Conservation (phyloP, 2,113 vertebrate genomes). For the Mungos mungo region DNA sequence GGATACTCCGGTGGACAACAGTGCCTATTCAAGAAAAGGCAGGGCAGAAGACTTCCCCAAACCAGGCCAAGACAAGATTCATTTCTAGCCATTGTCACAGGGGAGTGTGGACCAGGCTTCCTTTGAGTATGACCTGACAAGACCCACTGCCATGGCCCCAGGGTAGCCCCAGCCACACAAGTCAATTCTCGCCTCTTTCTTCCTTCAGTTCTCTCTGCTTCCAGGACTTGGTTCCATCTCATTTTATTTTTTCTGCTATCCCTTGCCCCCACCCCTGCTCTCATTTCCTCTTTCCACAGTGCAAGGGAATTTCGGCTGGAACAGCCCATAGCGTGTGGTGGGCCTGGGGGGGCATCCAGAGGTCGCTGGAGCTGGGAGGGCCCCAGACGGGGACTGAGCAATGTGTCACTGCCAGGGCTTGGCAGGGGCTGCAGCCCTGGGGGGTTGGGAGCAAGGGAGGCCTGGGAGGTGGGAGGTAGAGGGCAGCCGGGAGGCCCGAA, state of each 20-base stretch:
- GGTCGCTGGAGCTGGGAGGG: conserved; percentile 69
- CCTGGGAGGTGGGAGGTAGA: conserved; percentile 54
- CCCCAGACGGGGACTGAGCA: conserved; percentile 65
- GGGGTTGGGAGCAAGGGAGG: conserved; percentile 35
- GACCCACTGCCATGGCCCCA: not conserved
- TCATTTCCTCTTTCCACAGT: conserved; percentile 77
- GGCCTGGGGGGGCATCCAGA: conserved; percentile 74
- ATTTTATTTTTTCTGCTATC: conserved; percentile 39
- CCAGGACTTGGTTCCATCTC: conserved; percentile 56
- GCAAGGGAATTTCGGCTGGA: conserved; percentile 75
- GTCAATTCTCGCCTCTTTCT: not conserved
- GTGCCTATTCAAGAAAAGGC: not conserved
- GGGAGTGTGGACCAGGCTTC: too few relatives aligned
- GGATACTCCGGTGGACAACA: not conserved
- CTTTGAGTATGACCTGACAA: not conserved
- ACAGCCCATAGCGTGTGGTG: conserved; percentile 64
- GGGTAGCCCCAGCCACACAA: not conserved
- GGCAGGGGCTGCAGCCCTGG: conserved; percentile 60
- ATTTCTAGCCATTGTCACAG: not conserved
- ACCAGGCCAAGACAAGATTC: not conserved
- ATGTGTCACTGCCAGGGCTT: conserved; percentile 75
- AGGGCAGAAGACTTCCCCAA: not conserved
- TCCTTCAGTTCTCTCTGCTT: not conserved
- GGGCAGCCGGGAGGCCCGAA: not conserved
- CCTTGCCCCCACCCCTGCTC: conserved; percentile 58